These are phyloP conservation scores for Tor tambroides DNA, from an alignment of 2,113 vertebrate species.

Conservation along the genomic window DNA sequence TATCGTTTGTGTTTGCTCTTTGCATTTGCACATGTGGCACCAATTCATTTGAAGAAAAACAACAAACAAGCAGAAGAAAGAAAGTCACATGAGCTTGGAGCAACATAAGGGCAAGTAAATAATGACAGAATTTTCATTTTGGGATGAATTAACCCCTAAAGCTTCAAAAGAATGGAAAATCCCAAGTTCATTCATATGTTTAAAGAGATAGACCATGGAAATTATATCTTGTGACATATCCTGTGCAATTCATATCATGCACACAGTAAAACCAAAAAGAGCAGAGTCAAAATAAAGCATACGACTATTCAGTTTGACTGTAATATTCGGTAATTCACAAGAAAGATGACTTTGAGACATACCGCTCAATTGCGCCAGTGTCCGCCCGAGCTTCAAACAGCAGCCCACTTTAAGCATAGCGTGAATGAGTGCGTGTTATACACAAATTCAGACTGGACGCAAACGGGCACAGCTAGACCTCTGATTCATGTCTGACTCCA, in stretches of 20 bases:
- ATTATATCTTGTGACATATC: neutral
- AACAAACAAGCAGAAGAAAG: neutral
- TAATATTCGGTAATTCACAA: slow-evolving; percentile 2
- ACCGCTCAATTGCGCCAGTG: neutral
- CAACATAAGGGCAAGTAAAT: neutral
- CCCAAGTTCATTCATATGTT: neutral
- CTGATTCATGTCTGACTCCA: slow-evolving; percentile 63
- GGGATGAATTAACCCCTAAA: neutral
- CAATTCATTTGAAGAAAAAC: neutral
- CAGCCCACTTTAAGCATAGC: neutral
- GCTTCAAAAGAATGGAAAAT: neutral
- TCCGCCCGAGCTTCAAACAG: neutral
- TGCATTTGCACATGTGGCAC: neutral
- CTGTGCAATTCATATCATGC: neutral
- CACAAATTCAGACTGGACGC: slow-evolving; percentile 2
- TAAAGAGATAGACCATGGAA: neutral
- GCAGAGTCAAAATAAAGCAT: neutral
- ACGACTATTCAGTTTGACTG: neutral
- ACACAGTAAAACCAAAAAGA: neutral
- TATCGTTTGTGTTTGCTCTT: neutral
- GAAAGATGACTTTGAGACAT: neutral
- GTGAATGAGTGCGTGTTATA: neutral
- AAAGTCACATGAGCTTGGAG: neutral
- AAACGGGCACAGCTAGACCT: neutral
- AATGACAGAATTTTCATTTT: neutral